A percentile compares a stretch with the other conserved stretches of the same genome.
Evolutionary conservation across 2,797 vertebrate genomes (phyloP).

Genomic region (Gambusia yucatana): DNA sequence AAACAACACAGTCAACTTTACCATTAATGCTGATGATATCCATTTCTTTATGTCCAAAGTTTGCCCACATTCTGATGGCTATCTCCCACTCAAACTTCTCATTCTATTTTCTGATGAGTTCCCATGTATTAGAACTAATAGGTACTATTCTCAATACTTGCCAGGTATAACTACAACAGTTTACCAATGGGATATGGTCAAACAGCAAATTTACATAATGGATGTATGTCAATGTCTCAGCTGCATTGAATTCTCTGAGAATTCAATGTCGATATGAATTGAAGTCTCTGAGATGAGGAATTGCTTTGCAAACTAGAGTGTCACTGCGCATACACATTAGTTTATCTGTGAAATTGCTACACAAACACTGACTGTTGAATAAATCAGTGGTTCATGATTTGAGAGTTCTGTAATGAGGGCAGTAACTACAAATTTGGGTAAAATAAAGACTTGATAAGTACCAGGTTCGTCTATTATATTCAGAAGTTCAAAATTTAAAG

Average conservation of each 20-base stretch:
- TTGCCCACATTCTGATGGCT: background rate
- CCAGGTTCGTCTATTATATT: background rate
- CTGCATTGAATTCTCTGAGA: too few species aligned
- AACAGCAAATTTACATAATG: background rate
- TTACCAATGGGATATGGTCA: background rate
- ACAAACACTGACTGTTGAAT: conserved; percentile 25
- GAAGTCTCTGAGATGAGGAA: background rate
- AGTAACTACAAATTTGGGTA: background rate
- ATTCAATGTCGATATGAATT: too few species aligned
- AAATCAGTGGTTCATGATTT: conserved; percentile 10
- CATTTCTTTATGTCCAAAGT: background rate
- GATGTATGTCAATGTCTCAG: background rate
- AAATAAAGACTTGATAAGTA: background rate
- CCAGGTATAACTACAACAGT: background rate
- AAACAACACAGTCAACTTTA: background rate
- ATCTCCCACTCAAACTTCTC: background rate
- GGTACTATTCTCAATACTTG: background rate
- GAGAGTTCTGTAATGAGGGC: background rate
- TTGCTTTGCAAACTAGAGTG: background rate
- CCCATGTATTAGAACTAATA: background rate
- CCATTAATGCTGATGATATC: background rate
- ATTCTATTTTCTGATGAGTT: background rate
- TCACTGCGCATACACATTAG: background rate
- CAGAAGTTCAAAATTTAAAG: background rate
- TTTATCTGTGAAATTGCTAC: conserved; percentile 8